A percentile compares a stretch with the other conserved stretches of the same genome.
Evolutionary conservation across 2,797 vertebrate species (phyloP).

Genomic region (Oreonectes daqikongensis): DNA sequence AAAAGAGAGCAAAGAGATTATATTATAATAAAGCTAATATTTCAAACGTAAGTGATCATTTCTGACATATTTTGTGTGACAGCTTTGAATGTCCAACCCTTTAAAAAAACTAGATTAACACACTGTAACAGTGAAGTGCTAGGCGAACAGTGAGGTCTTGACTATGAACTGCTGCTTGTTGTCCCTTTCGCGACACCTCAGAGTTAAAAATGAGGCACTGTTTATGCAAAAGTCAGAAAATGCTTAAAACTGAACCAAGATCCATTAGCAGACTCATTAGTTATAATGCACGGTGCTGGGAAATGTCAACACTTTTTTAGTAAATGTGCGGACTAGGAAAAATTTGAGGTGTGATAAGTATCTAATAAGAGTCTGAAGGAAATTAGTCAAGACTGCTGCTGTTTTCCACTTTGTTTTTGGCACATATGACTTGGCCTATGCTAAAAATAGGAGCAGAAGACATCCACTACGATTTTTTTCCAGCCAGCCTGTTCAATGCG

Average conservation of each 20-base stretch:
- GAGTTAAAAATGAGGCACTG: slow-evolving; percentile 1
- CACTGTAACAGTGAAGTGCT: background rate
- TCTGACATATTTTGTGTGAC: background rate
- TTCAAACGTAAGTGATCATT: background rate
- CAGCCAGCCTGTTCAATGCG: slow-evolving; percentile 12
- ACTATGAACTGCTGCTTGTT: slow-evolving; percentile 14
- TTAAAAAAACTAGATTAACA: background rate
- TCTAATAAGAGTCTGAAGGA: slow-evolving; percentile 6
- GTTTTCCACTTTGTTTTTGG: slow-evolving; percentile 32
- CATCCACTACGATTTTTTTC: slow-evolving; percentile 29
- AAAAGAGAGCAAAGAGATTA: slow-evolving; percentile 30
- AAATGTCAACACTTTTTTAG: slow-evolving; percentile 29
- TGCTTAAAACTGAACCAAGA: slow-evolving; percentile 20
- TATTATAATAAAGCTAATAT: background rate
- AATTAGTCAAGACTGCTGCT: slow-evolving; percentile 13
- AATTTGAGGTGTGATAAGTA: slow-evolving; percentile 16
- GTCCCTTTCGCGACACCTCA: background rate
- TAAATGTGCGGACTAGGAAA: background rate
- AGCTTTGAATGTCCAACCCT: background rate
- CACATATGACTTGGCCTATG: slow-evolving; percentile 1
- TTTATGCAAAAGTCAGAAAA: slow-evolving; percentile 19
- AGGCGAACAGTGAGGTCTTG: background rate
- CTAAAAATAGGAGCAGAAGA: slow-evolving; percentile 32
- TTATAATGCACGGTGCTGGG: slow-evolving; percentile 10
- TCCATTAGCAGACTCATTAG: slow-evolving; percentile 17